A percentile compares a stretch with the other conserved stretches of the same genome.
phyloP scores from a whole-genome alignment of 2,888 invertebrate genomes.

The Macrophya annulata region DNA sequence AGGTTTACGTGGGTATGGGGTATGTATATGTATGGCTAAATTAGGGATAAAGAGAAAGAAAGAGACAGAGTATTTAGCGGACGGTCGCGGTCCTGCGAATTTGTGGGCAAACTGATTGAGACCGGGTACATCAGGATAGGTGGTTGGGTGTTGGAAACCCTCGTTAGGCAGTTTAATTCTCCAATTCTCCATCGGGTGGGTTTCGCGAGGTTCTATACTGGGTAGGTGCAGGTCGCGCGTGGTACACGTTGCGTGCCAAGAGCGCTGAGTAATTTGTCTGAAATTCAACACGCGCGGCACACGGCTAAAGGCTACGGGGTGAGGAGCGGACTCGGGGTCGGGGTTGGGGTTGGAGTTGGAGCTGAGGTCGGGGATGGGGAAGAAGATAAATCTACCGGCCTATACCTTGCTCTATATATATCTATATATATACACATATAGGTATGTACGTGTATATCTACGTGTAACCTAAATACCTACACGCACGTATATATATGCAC shows the following conservation, averaged over 20 bases:
- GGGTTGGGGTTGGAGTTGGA: background rate
- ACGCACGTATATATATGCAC: background rate
- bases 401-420: background rate
- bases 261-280: conserved; percentile 56
- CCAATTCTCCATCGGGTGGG: conserved; percentile 48
- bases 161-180: conserved; percentile 58
- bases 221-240: conserved; percentile 33
- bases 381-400: conserved; percentile 48
- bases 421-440: background rate
- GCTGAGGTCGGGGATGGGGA: background rate
- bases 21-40: background rate
- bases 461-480: conserved; percentile 3
- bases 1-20: background rate
- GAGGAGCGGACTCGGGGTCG: conserved; percentile 10
- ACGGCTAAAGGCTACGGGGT: conserved; percentile 40
- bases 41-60: background rate
- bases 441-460: background rate
- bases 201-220: conserved; percentile 12
- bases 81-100: conserved; percentile 36
- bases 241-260: conserved; percentile 49
- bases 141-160: conserved; percentile 50
- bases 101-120: conserved; percentile 55
- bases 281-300: conserved; percentile 56
- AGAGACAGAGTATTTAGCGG: conserved; percentile 36
- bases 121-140: conserved; percentile 41